phyloP scores from a whole-genome alignment of 2,113 vertebrate genomes.

The Hemicordylus capensis region DNA sequence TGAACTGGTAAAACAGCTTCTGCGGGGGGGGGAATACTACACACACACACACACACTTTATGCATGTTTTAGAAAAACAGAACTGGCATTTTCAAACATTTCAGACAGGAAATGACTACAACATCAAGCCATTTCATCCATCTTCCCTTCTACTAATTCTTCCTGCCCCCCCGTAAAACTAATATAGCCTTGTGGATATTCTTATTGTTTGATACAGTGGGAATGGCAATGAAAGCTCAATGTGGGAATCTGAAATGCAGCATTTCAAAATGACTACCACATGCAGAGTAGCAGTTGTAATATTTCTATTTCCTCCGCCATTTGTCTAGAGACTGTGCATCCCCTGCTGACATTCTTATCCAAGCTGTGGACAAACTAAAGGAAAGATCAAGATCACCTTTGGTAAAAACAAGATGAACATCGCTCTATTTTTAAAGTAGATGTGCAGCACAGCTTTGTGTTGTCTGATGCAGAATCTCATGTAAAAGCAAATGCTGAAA shows the following conservation, averaged over 20 bases:
- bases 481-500: conserved; percentile 22
- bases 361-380: conserved; percentile 63
- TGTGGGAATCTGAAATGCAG: conserved; percentile 56
- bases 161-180: conserved; percentile 35
- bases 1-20: neutral
- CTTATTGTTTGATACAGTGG: conserved; percentile 48
- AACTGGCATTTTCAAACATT: conserved; percentile 1
- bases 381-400: conserved; percentile 60
- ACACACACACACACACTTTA: neutral
- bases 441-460: conserved; percentile 37
- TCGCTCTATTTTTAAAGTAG: conserved; percentile 21
- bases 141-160: neutral
- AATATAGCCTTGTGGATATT: conserved; percentile 44
- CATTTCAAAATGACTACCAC: conserved; percentile 66
- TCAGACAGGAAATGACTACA: conserved; percentile 25
- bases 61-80: conserved; percentile 20
- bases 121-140: conserved; percentile 19
- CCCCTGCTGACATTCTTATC: conserved; percentile 66
- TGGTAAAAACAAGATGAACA: conserved; percentile 65
- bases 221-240: conserved; percentile 48
- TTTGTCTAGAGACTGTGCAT: conserved; percentile 66
- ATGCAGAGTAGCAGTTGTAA: conserved; percentile 52
- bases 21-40: neutral
- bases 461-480: conserved; percentile 44
- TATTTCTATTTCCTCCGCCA: conserved; percentile 65